Evolutionary conservation across 2,797 vertebrate species (phyloP).

Genomic region (Epinephelus awoara): DNA sequence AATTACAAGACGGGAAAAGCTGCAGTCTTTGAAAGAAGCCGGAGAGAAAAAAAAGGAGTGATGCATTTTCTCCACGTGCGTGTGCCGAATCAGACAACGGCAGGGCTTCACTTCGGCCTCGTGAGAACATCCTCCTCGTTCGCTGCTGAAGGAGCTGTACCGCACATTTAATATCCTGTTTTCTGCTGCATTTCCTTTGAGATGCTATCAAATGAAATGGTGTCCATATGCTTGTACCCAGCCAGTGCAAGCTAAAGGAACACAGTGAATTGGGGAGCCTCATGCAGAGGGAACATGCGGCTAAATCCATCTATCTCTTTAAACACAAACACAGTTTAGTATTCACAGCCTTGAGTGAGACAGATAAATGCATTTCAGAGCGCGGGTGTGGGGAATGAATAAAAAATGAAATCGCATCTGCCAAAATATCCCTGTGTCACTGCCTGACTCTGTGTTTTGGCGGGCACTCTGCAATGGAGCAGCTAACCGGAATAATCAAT

Average conservation of each 20-base stretch:
- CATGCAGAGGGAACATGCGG: conserved; percentile 11
- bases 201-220: conserved; percentile 32
- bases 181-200: conserved; percentile 48
- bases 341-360: conserved; percentile 67
- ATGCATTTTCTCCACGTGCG: conserved; percentile 18
- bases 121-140: conserved; percentile 32
- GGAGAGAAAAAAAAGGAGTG: conserved; percentile 20
- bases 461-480: conserved; percentile 47
- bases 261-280: conserved; percentile 13
- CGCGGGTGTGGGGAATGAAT: conserved; percentile 52
- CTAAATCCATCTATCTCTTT: conserved; percentile 50
- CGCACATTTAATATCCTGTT: conserved; percentile 68
- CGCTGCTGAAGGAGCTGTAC: conserved; percentile 12
- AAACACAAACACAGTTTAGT: conserved; percentile 64
- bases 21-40: conserved; percentile 32
- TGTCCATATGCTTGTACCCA: conserved; percentile 19
- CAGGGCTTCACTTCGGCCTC: not conserved
- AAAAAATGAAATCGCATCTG: conserved; percentile 64
- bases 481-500: conserved; percentile 73
- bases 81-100: conserved; percentile 1
- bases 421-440: conserved; percentile 62
- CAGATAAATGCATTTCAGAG: conserved; percentile 69
- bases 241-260: conserved; percentile 40
- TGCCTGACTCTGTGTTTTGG: conserved; percentile 63
- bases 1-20: conserved; percentile 44